Conservation (phyloP, 2,113 vertebrate species). For the Xiphorhynchus elegans region DNA sequence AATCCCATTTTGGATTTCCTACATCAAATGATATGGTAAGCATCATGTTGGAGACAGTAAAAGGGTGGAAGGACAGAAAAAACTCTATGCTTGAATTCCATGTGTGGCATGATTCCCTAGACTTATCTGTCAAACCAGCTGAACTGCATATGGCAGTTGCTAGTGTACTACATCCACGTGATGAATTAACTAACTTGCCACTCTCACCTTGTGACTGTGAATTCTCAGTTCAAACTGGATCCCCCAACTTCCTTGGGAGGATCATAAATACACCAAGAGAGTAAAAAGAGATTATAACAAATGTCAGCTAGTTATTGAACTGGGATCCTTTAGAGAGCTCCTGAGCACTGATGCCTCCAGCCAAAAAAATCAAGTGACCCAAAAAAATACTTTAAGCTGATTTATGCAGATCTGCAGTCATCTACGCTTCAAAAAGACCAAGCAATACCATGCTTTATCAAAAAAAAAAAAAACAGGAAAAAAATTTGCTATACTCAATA, state of each 20-base stretch:
- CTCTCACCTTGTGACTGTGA: background rate
- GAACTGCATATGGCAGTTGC: background rate
- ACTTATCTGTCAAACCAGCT: background rate
- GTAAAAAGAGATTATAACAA: background rate
- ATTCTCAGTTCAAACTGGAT: background rate
- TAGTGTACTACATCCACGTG: background rate
- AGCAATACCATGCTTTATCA: background rate
- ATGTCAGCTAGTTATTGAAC: background rate
- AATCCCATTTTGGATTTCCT: background rate
- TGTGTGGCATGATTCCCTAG: accelerated
- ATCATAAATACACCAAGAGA: background rate
- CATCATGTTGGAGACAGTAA: background rate
- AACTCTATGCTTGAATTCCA: background rate
- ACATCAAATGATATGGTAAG: accelerated
- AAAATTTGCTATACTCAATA: background rate
- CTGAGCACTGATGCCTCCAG: background rate
- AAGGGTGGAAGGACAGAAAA: background rate
- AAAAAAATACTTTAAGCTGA: background rate
- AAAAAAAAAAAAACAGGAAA: background rate
- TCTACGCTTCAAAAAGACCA: background rate
- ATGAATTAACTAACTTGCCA: background rate
- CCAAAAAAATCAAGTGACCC: background rate
- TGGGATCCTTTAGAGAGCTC: too few species aligned
- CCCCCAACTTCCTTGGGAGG: background rate
- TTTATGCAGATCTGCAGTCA: background rate